phyloP scores from a whole-genome alignment of 2,113 vertebrate species.

The Murina feae region DNA sequence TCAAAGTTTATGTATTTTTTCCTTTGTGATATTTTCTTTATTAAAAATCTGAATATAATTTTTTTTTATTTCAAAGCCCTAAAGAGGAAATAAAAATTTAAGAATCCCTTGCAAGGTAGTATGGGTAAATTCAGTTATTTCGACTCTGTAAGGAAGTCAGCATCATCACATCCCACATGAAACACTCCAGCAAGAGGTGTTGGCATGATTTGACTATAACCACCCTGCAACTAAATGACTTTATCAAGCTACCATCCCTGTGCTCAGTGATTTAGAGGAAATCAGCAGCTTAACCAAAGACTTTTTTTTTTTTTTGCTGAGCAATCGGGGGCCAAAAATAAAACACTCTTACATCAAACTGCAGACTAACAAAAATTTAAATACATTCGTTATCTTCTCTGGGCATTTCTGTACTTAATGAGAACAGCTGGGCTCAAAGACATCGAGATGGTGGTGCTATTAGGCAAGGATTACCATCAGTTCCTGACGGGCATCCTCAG shows the following conservation, averaged over 20 bases:
- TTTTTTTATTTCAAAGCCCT: neutral
- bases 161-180: constrained; percentile 37
- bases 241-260: constrained; percentile 53
- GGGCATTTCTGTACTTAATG: constrained; percentile 62
- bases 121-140: neutral
- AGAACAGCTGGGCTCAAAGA: constrained; percentile 51
- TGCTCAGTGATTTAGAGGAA: constrained; percentile 68
- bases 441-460: constrained; percentile 2
- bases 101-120: neutral
- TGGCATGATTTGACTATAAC: constrained; percentile 52
- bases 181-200: constrained; percentile 17
- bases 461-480: constrained; percentile 38
- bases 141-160: neutral
- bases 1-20: neutral
- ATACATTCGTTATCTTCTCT: constrained; percentile 64
- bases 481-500: neutral
- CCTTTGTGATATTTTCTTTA: neutral
- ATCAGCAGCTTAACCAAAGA: constrained; percentile 68
- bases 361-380: constrained; percentile 69
- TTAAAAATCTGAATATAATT: neutral
- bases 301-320: constrained; percentile 64
- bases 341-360: constrained; percentile 69
- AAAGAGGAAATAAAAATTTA: constrained; percentile 24
- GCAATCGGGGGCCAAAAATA: constrained; percentile 67
- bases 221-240: constrained; percentile 66